Conservation (phyloP, 2,888 invertebrate species). For the Megaustenia siamemsis region DNA sequence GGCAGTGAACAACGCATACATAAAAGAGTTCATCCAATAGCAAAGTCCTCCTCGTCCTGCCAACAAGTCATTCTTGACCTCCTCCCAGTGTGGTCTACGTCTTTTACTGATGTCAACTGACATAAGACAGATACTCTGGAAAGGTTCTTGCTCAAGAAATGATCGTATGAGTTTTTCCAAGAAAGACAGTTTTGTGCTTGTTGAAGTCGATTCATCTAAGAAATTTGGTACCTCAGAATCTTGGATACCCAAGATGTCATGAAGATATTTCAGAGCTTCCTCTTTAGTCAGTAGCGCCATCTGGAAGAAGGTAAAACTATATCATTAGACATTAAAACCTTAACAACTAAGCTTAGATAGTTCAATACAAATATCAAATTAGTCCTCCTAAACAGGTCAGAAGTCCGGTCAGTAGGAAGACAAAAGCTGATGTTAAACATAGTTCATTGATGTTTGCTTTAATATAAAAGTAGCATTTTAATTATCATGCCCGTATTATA, state of each 20-base stretch:
- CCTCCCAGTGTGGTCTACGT: conserved; percentile 50
- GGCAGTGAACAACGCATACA: conserved; percentile 53
- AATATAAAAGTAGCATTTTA: too few species aligned
- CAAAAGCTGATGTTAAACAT: too few species aligned
- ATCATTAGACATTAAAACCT: too few species aligned
- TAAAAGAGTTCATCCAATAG: conserved; percentile 56
- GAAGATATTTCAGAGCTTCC: not conserved
- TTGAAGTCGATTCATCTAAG: not conserved
- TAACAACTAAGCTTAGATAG: too few species aligned
- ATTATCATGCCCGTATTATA: too few species aligned
- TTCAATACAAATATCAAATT: too few species aligned
- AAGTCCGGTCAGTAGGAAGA: too few species aligned
- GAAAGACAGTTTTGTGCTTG: not conserved
- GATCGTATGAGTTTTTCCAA: conserved; percentile 1
- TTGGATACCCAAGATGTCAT: conserved; percentile 7
- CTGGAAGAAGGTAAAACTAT: not conserved
- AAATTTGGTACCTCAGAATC: not conserved
- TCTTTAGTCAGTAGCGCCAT: conserved; percentile 9
- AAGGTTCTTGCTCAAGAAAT: conserved; percentile 46
- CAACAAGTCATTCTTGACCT: conserved; percentile 54
- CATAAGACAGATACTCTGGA: conserved; percentile 59
- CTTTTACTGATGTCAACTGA: conserved; percentile 16
- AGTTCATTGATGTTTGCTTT: too few species aligned
- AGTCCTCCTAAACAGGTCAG: too few species aligned
- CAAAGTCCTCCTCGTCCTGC: conserved; percentile 57